Conservation (phyloP, 2,797 vertebrate genomes). For the Myoxocephalus aenaeus region DNA sequence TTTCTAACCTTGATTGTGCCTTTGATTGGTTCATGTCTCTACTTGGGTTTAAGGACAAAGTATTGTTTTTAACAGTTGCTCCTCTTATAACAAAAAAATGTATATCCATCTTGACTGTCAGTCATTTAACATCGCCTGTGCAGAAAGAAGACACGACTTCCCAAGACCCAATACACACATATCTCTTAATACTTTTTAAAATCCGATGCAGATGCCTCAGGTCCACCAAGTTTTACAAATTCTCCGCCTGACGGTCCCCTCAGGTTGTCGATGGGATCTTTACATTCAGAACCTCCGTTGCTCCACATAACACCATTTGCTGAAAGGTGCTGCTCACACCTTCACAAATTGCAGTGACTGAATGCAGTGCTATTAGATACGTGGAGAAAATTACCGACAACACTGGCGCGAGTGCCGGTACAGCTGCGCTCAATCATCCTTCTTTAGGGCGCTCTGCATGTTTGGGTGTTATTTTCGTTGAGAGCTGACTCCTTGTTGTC, state of each 20-base stretch:
- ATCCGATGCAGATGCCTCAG: neutral
- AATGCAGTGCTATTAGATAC: neutral
- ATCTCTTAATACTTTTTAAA: neutral
- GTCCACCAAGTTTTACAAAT: neutral
- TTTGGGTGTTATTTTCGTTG: too few relatives aligned
- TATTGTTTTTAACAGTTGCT: neutral
- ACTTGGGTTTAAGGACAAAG: neutral
- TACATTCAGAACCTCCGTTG: neutral
- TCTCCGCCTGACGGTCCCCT: neutral
- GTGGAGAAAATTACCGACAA: neutral
- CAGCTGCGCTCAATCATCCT: neutral
- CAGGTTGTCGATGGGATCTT: neutral
- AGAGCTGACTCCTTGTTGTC: too few relatives aligned
- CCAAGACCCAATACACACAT: neutral
- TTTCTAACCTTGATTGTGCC: neutral
- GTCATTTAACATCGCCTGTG: too few relatives aligned
- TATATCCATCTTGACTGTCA: too few relatives aligned
- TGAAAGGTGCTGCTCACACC: slow-evolving; percentile 1
- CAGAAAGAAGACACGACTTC: too few relatives aligned
- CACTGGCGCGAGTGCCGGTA: neutral
- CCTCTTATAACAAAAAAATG: too few relatives aligned
- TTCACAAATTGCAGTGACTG: neutral
- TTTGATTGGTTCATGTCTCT: neutral
- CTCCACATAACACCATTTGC: neutral
- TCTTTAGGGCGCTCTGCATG: neutral